Percentiles rank a stretch among this genome's conserved stretches.
phyloP scores from a whole-genome alignment of 2,113 vertebrate species.

The Atherinomorus stipes region DNA sequence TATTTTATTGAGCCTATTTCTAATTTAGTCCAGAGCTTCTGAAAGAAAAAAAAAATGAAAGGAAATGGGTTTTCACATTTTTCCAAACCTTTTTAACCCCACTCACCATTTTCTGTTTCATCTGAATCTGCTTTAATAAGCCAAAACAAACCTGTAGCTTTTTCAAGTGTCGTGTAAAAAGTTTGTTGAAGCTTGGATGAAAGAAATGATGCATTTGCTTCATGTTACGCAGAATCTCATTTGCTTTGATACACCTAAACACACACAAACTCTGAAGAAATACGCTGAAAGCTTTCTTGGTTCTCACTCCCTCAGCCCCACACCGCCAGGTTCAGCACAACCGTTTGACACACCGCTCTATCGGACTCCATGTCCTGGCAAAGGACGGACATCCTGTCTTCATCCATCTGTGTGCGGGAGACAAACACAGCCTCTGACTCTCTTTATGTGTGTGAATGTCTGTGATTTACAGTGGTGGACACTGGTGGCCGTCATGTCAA shows the following conservation, averaged over 20 bases:
- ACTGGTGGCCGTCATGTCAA: slow-evolving; percentile 55
- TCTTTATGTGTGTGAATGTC: slow-evolving; percentile 25
- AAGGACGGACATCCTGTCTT: slow-evolving; percentile 29
- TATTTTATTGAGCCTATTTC: too few species aligned
- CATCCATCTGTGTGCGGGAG: slow-evolving; percentile 23
- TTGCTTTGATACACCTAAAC: slow-evolving; percentile 5
- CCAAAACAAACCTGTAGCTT: not conserved
- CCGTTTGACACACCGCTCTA: slow-evolving; percentile 13
- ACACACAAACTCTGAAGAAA: slow-evolving; percentile 26
- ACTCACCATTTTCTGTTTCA: slow-evolving; percentile 2
- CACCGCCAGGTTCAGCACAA: slow-evolving; percentile 46
- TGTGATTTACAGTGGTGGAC: slow-evolving; percentile 66
- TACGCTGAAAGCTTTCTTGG: not conserved
- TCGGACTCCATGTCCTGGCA: slow-evolving; percentile 34
- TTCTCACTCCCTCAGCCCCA: not conserved
- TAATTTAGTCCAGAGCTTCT: too few species aligned
- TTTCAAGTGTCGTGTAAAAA: not conserved
- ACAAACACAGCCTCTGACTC: slow-evolving; percentile 40
- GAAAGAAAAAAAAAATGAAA: not conserved
- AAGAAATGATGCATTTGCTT: not conserved
- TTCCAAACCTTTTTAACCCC: not conserved
- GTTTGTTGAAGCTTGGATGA: not conserved
- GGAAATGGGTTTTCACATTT: not conserved
- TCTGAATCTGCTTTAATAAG: slow-evolving; percentile 6
- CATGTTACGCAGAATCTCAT: not conserved